Evolutionary conservation across 1,140 invertebrate species (phyloP), one percentile per base, ranked within the genome.

Genomic region (Drosophila parvula): DNA sequence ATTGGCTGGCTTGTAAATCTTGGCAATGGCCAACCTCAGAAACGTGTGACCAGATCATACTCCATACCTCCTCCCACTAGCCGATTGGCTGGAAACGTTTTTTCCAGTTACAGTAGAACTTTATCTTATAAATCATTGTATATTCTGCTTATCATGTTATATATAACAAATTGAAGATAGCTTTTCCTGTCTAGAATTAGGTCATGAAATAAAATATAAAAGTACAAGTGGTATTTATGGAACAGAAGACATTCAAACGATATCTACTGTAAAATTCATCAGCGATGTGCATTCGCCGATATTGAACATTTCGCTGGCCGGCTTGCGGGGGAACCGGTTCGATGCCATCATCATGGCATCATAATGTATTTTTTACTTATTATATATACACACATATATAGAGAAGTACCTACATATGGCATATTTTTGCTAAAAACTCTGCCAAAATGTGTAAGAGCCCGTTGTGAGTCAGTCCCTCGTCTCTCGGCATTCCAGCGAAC

Each of bases 341-440:
- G 73, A 83, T 88, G 84, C 74, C 83, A 88, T 88, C 83, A 83
- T 86, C 71, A 79, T 70, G 58, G 57, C 74, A 70, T 73, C 81
- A 60, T 70, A 78, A 79, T 89, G 76, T 70, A 79, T 65, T 59
- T 63, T 69, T 67, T 80, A 65, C 75, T 44, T 44, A 38, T 47
- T 61, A 64, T 80, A 70, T 74, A 74, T 61, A 71, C 40, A 36
- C 14, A 48, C 27, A 30, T 30, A 62, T 38, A 47, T 61, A n/a
- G 30, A 55, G 40, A 32, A 50, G 40, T 70, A 73, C 47, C 56
- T 51, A 57, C 44, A 32, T 56, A 70, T 53, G 73, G 51, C 60
- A 75, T 59, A 73, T 71, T 73, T 75, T 65, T 28, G 61, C 73
- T 8, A 73, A 41, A 71, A 41, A 71, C 73, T 75, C 74, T 77